Base-by-base conservation (phyloP, 2,888 invertebrate species). In the Drosophila mettleri region DNA sequence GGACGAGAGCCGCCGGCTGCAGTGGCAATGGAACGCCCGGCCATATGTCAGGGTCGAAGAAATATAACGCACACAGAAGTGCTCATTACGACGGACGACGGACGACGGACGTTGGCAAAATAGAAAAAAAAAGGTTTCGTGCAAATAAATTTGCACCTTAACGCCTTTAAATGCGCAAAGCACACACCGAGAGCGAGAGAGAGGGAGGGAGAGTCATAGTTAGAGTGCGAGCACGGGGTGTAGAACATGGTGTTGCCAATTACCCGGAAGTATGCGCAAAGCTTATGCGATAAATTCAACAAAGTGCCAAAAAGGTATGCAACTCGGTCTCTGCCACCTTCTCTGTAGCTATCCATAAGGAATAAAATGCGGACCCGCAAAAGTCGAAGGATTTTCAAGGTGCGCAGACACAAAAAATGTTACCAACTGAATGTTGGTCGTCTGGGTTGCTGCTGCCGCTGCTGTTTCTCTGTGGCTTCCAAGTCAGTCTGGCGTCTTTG, bases 111-210 rank as follows among this genome's bases (percentile, higher is more conserved):
- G 66, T 55, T 66, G 67, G 58, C 69, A 65, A 62, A 86, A 81
- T n/a, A n/a, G n/a, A n/a, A 80, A 89, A 86, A 86, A 81, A 89
- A 87, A 86, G 90, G 89, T 86, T 84, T 79, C 76, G 70, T 78
- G 75, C 72, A 89, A 81, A 90, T 90, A 89, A 89, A 89, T 89
- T 90, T 88, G 80, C 89, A 90, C 90, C 89, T 89, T 90, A 86
- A 86, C 88, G 90, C 89, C 88, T 89, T 89, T 89, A 87, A 88
- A 89, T 81, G 86, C 71, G 68, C 43, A 53, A 53, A 41, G 46
- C 48, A 54, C 48, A 39, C 16, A 38, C 16, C 2, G 18, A 10
- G 29, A 45, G 6, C 9, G 9, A 48, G n/a, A 18, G 31, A 46
- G 8, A n/a, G 48, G 20, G 31, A 8, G 41, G 39, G 22, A 55